phyloP scores from a whole-genome alignment of 1,140 invertebrate species.

The Brachionus koreanus region DNA sequence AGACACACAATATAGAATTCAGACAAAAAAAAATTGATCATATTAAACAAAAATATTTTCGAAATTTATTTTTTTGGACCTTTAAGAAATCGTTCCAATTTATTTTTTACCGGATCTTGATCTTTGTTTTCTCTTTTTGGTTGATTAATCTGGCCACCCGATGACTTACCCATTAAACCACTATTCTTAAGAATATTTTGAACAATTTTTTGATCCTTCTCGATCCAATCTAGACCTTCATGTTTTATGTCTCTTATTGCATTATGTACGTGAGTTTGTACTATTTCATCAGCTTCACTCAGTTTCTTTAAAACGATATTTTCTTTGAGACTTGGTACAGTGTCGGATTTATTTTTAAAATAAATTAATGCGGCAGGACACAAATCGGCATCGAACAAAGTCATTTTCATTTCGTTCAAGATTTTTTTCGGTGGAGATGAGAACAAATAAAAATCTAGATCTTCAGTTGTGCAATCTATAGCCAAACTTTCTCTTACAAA shows the following conservation, averaged over 20 bases:
- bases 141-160: background rate
- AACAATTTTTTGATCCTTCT: background rate
- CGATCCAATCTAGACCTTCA: slow-evolving; percentile 19
- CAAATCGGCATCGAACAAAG: slow-evolving; percentile 24
- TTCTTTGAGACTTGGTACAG: slow-evolving; percentile 5
- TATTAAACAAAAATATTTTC: background rate
- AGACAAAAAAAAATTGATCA: background rate
- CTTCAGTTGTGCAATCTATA: background rate
- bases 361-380: slow-evolving; percentile 19
- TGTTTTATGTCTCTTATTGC: slow-evolving; percentile 19
- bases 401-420: background rate
- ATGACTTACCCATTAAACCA: background rate
- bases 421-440: slow-evolving; percentile 24
- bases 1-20: no score
- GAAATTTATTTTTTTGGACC: slow-evolving; percentile 22
- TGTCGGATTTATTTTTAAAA: slow-evolving; percentile 38
- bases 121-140: background rate
- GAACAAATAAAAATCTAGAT: slow-evolving; percentile 37
- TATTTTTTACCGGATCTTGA: slow-evolving; percentile 18
- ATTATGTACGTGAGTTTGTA: background rate
- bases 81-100: slow-evolving; percentile 13
- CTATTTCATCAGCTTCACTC: slow-evolving; percentile 7
- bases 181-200: slow-evolving; percentile 27
- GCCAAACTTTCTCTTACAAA: slow-evolving; percentile 30
- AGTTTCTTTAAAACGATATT: background rate